Conservation (phyloP, 2,888 invertebrate genomes). For the Tuberolachnus salignus region DNA sequence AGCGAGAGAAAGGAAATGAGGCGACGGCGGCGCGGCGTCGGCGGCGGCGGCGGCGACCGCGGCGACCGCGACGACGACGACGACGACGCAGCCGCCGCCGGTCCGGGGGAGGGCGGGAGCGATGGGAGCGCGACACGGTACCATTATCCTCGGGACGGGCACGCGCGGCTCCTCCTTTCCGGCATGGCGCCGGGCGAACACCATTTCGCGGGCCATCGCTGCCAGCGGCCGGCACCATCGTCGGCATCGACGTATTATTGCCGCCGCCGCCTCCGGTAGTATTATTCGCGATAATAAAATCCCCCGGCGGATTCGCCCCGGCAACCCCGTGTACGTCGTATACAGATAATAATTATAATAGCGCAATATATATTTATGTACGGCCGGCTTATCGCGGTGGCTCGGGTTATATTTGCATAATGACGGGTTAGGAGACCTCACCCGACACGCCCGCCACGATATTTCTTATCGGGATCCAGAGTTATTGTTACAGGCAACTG, state of each 20-base stretch:
- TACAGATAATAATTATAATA: no score
- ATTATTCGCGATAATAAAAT: background rate
- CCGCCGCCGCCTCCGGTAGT: no score
- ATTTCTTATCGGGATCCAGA: no score
- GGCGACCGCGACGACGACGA: background rate
- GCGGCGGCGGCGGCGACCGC: background rate
- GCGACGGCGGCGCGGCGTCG: background rate
- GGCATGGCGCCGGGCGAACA: conserved; percentile 35
- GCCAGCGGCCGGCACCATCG: background rate
- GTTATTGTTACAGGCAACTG: no score
- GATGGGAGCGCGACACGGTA: background rate
- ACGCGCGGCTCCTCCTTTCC: conserved; percentile 44
- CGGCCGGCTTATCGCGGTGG: no score
- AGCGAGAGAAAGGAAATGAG: conserved; percentile 41
- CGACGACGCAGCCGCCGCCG: background rate
- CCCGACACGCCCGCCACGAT: no score
- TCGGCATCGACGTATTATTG: background rate
- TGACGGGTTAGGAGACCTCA: no score
- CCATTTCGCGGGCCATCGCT: background rate
- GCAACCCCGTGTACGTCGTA: background rate
- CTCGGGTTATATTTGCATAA: no score
- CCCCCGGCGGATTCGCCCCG: background rate
- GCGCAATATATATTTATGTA: no score
- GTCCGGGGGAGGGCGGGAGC: background rate
- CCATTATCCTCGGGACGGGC: conserved; percentile 20